These are phyloP conservation scores for Dinoponera quadriceps DNA, from an alignment of 1,140 invertebrate genomes.

Conservation along the genomic window DNA sequence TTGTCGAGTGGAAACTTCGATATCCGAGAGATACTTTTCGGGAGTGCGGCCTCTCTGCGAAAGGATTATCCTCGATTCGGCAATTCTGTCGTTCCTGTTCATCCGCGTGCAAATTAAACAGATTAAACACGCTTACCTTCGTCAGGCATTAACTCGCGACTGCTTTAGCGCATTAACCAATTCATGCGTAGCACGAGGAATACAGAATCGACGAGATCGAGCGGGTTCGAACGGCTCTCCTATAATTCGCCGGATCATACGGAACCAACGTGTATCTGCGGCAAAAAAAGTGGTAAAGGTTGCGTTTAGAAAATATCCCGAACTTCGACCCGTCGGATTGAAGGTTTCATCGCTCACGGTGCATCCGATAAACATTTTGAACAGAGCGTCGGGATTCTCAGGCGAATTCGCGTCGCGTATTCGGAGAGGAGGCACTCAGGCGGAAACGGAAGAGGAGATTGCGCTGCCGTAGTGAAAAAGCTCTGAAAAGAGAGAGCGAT, in stretches of 20 bases:
- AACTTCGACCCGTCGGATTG: neutral
- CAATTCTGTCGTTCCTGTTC: neutral
- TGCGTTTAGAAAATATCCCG: neutral
- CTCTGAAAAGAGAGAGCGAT: constrained; percentile 35
- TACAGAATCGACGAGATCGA: neutral
- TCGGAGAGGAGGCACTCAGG: neutral
- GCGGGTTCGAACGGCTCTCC: neutral
- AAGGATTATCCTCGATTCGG: neutral
- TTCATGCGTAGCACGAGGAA: neutral
- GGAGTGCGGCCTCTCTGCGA: neutral
- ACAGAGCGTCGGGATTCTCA: neutral
- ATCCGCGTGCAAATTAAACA: neutral
- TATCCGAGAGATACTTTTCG: neutral
- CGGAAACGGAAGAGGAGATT: constrained; percentile 11
- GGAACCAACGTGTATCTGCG: constrained; percentile 28
- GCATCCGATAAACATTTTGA: constrained; percentile 29
- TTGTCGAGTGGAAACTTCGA: neutral
- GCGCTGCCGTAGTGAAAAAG: neutral
- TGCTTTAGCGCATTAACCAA: neutral
- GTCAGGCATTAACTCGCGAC: neutral
- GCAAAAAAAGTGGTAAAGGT: neutral
- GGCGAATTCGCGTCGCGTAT: neutral
- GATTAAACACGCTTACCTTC: neutral
- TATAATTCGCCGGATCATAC: neutral
- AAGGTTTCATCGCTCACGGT: neutral